These are phyloP conservation scores for Schizopygopsis malacanthus DNA, from an alignment of 2,797 vertebrate genomes.

Conservation along the genomic window DNA sequence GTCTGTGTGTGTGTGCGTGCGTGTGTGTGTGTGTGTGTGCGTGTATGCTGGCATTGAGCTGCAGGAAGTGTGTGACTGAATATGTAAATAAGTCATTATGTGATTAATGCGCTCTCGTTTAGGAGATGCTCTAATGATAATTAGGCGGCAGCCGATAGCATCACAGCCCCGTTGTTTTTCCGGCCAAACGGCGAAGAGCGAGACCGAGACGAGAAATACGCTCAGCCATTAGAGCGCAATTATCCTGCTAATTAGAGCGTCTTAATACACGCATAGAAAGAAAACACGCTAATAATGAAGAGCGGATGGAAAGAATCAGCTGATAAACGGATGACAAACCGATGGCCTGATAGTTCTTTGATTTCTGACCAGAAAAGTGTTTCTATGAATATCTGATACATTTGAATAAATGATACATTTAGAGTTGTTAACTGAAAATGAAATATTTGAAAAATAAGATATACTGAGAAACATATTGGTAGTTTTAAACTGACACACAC, in stretches of 20 bases:
- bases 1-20: too few relatives aligned
- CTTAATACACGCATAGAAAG: slow-evolving; percentile 40
- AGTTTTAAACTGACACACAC: too few relatives aligned
- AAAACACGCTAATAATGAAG: slow-evolving; percentile 25
- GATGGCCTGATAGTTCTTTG: not conserved
- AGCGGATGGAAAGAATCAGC: slow-evolving; percentile 2
- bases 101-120: slow-evolving; percentile 28
- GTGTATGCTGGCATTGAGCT: not conserved
- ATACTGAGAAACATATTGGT: not conserved
- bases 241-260: slow-evolving; percentile 57
- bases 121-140: slow-evolving; percentile 41
- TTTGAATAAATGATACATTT: not conserved
- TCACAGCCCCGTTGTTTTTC: slow-evolving; percentile 30
- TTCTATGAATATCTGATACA: not conserved
- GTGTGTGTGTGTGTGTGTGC: not conserved
- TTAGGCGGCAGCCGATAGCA: slow-evolving; percentile 42
- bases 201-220: slow-evolving; percentile 5
- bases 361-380: not conserved
- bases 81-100: slow-evolving; percentile 33
- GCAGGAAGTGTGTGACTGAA: slow-evolving; percentile 10
- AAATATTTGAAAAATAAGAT: not conserved
- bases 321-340: slow-evolving; percentile 27
- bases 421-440: not conserved
- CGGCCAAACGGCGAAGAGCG: slow-evolving; percentile 5
- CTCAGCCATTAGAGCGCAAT: slow-evolving; percentile 53